These are phyloP conservation scores for Drosophila ochracea DNA, from an alignment of 2,888 invertebrate genomes.

Conservation along the genomic window DNA sequence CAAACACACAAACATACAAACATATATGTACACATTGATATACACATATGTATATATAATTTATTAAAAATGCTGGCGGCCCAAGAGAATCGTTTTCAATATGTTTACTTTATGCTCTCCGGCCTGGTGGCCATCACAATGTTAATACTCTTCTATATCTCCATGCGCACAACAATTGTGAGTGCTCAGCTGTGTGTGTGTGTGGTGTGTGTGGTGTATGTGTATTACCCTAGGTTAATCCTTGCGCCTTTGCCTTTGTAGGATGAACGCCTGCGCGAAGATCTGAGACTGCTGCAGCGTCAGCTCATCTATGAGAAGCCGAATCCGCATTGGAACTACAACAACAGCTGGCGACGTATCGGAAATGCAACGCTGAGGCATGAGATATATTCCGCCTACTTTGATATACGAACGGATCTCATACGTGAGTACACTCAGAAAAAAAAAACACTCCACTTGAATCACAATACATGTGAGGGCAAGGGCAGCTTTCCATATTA, in stretches of 20 bases:
- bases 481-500: neutral
- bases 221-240: neutral
- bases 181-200: slow-evolving; percentile 54
- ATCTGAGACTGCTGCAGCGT: slow-evolving; percentile 74
- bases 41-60: neutral
- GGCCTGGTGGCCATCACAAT: slow-evolving; percentile 81
- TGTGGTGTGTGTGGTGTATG: slow-evolving; percentile 4
- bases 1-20: neutral
- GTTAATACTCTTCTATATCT: slow-evolving; percentile 80
- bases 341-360: slow-evolving; percentile 82
- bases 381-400: slow-evolving; percentile 85
- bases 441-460: neutral
- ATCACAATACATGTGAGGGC: rapidly evolving
- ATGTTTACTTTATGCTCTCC: slow-evolving; percentile 82
- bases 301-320: slow-evolving; percentile 76
- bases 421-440: slow-evolving; percentile 41
- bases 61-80: slow-evolving; percentile 60
- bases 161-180: slow-evolving; percentile 80
- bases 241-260: slow-evolving; percentile 41
- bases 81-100: slow-evolving; percentile 80
- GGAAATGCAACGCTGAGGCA: slow-evolving; percentile 77
- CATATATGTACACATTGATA: slow-evolving; percentile 10
- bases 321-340: slow-evolving; percentile 78
- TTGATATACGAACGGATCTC: slow-evolving; percentile 84
- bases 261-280: slow-evolving; percentile 76